Conservation (phyloP, 2,797 vertebrate species). For the Enteromius trimaculatus region DNA sequence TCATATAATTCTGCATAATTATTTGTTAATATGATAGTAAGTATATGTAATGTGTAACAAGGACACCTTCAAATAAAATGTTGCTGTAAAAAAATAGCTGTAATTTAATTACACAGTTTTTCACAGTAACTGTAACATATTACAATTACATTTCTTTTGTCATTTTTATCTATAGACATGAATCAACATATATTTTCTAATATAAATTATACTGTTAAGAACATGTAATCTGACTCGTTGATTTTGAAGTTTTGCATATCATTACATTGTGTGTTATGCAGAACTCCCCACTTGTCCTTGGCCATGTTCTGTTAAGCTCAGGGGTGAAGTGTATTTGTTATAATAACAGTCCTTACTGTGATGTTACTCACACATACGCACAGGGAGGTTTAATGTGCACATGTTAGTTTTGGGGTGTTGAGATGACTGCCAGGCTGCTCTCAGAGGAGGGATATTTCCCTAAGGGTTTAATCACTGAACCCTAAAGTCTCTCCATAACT, state of each 20-base stretch:
- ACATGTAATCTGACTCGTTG: not conserved
- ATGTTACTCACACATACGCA: slow-evolving; percentile 15
- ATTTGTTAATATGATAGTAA: not conserved
- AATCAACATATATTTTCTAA: not conserved
- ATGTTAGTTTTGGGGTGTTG: slow-evolving; percentile 43
- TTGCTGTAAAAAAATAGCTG: too few relatives aligned
- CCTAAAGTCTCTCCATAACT: slow-evolving; percentile 28
- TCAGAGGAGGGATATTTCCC: slow-evolving; percentile 36
- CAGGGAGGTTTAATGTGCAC: slow-evolving; percentile 20
- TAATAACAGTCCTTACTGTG: slow-evolving; percentile 42
- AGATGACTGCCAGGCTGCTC: slow-evolving; percentile 37
- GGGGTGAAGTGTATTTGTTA: slow-evolving; percentile 43
- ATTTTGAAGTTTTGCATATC: not conserved
- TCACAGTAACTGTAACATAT: not conserved
- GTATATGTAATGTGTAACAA: not conserved
- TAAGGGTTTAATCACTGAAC: slow-evolving; percentile 52
- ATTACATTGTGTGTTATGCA: not conserved
- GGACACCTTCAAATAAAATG: not conserved
- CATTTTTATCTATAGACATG: not conserved
- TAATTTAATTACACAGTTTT: not conserved
- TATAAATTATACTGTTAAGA: not conserved
- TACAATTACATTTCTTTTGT: not conserved
- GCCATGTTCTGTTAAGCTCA: slow-evolving; percentile 34
- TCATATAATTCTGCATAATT: not conserved
- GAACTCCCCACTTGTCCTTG: slow-evolving; percentile 23